Percentiles rank a stretch among this genome's conserved stretches.
These are phyloP conservation scores for Nomada goodeniana DNA, from an alignment of 2,888 invertebrate species.

Conservation along the genomic window DNA sequence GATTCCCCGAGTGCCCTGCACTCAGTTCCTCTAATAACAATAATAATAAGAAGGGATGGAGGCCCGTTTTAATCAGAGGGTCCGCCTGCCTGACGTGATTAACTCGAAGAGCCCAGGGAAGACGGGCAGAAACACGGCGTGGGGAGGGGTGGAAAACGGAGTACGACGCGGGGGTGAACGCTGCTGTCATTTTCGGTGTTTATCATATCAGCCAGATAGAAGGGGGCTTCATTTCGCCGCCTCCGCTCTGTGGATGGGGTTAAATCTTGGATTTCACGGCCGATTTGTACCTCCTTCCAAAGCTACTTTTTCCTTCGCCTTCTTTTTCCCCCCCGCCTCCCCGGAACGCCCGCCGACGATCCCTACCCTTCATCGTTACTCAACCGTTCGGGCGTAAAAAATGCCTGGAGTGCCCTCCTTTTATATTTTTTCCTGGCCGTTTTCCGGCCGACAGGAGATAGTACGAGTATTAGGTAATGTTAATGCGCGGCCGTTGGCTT, in stretches of 20 bases:
- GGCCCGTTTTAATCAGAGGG: slow-evolving; percentile 81
- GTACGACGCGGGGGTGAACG: slow-evolving; percentile 51
- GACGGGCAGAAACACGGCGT: slow-evolving; percentile 35
- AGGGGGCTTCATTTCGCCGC: slow-evolving; percentile 67
- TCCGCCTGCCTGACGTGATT: slow-evolving; percentile 80
- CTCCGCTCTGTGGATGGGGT: slow-evolving; percentile 50
- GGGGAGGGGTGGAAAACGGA: slow-evolving; percentile 50
- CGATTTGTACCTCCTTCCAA: slow-evolving; percentile 54
- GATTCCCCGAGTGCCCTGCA: slow-evolving; percentile 67
- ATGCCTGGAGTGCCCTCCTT: slow-evolving; percentile 37
- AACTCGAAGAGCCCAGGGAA: slow-evolving; percentile 73
- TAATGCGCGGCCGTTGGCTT: slow-evolving; percentile 53
- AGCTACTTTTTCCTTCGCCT: neutral
- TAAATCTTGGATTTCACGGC: slow-evolving; percentile 67
- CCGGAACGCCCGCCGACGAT: slow-evolving; percentile 1
- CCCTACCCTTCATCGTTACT: slow-evolving; percentile 50
- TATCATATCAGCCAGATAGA: slow-evolving; percentile 76
- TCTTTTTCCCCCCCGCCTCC: neutral
- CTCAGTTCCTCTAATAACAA: slow-evolving; percentile 76
- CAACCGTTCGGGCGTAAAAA: slow-evolving; percentile 56
- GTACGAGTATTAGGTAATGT: slow-evolving; percentile 50
- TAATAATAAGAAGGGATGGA: slow-evolving; percentile 78
- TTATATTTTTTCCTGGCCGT: slow-evolving; percentile 39
- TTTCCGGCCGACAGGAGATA: slow-evolving; percentile 33
- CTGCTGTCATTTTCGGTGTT: slow-evolving; percentile 78